phyloP scores from a whole-genome alignment of 2,888 invertebrate genomes.

The Watsonalla binaria region DNA sequence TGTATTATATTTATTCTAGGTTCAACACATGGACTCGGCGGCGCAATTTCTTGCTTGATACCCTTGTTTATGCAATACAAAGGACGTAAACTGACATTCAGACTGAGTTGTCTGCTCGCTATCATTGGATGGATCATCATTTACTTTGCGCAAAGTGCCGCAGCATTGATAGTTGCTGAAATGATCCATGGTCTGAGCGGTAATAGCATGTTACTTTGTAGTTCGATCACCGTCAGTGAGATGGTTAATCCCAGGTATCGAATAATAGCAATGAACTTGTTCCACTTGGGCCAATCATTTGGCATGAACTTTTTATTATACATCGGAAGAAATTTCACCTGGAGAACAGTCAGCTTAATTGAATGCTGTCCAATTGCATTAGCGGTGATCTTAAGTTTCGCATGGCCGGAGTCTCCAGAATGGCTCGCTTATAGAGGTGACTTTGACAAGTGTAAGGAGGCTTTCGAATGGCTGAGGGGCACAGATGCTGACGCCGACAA shows the following conservation, averaged over 20 bases:
- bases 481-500: neutral
- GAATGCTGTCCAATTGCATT: neutral
- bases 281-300: neutral
- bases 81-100: constrained; percentile 22
- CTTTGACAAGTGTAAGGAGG: neutral
- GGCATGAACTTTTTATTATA: neutral
- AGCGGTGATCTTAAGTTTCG: neutral
- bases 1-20: constrained; percentile 19
- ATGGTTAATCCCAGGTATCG: constrained; percentile 9
- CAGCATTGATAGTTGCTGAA: constrained; percentile 19
- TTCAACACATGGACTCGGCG: constrained; percentile 23
- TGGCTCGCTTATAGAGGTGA: constrained; percentile 1
- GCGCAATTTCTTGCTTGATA: constrained; percentile 22
- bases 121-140: constrained; percentile 19
- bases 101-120: constrained; percentile 18
- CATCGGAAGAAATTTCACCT: neutral
- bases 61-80: constrained; percentile 22
- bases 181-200: constrained; percentile 22
- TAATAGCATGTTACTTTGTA: constrained; percentile 12
- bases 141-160: constrained; percentile 7
- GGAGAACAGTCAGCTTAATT: neutral
- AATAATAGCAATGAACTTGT: neutral
- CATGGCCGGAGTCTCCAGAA: neutral
- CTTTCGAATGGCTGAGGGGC: neutral
- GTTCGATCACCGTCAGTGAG: neutral